Evolutionary conservation across 1,140 invertebrate genomes (phyloP), one percentile per base, ranked within the genome.

Genomic region (Drosophila repletoides): DNA sequence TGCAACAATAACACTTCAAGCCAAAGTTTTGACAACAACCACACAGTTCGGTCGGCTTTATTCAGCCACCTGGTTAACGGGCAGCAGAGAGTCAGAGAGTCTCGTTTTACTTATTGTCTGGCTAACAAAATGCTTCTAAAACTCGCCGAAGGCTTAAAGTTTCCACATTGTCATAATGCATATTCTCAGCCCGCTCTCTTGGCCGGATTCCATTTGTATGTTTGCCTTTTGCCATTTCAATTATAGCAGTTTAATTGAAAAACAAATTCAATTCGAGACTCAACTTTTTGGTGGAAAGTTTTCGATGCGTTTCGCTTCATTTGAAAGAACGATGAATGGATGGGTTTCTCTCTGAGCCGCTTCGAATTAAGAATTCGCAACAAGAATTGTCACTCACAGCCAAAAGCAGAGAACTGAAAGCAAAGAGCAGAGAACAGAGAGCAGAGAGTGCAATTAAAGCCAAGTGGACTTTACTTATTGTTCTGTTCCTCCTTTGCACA

Each of bases 1-100:
- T 71, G 79, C 79, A 84, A 84, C 65, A 83, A 84, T 83, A 83
- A 79, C 79, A 74, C 41, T 84, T 63, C 53, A 56, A 36, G n/a
- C n/a, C 63, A 74, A 81, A 83, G 80, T 79, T 83, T 79, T 79
- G 60, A 84, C 45, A 46, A 60, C 28, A 38, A 9, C 17, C 26
- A 7, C 40, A n/a, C 19, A 17, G 24, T 14, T 19, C 24, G 22
- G 9, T 12, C 26, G 6, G 24, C 17, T 3, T 22, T 22, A 36
- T 24, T 31, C 61, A 65, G 34, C 31, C 72, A 76, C 76, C 76
- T 81, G 72, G 17, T 24, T 56, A 22, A 49, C 60, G 59, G 55
- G 63, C 58, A 52, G 33, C 60, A n/a, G n/a, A n/a, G n/a, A n/a
- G n/a, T n/a, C n/a, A n/a, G n/a, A n/a, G n/a, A n/a, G 12, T 33